Evolutionary conservation across 2,113 vertebrate species (phyloP).

Genomic region (Narcine bancroftii): DNA sequence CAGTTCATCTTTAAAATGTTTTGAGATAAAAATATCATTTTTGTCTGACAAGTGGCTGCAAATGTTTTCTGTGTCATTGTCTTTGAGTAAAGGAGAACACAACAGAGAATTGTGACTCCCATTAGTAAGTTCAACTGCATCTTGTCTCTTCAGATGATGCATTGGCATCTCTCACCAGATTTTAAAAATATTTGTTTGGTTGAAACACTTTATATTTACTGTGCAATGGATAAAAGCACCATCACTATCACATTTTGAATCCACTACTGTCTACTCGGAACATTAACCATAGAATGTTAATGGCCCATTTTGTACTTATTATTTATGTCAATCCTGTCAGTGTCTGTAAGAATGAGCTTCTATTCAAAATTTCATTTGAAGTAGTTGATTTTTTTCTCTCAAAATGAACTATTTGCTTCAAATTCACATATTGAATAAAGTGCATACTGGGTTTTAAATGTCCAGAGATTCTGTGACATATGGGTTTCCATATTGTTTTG

Average conservation of each 20-base stretch:
- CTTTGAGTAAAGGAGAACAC: neutral
- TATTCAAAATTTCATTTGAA: constrained; percentile 22
- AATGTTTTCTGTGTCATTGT: neutral
- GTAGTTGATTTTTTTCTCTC: neutral
- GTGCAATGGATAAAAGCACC: neutral
- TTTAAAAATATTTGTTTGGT: neutral
- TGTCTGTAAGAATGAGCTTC: neutral
- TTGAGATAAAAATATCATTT: neutral
- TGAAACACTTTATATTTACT: neutral
- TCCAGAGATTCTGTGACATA: neutral
- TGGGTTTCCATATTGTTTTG: neutral
- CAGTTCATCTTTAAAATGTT: constrained; percentile 4
- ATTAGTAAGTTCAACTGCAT: neutral
- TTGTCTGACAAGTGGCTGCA: neutral
- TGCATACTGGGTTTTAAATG: neutral
- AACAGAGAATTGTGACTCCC: neutral
- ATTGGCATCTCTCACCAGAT: neutral
- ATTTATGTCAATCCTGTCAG: neutral
- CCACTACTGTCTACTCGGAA: neutral
- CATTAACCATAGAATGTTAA: neutral
- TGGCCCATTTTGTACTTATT: neutral
- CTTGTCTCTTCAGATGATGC: neutral
- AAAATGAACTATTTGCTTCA: too few species aligned
- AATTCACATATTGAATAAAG: neutral
- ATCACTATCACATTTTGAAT: neutral